These are phyloP conservation scores for Conus betulinus DNA, from an alignment of 1,140 invertebrate genomes.

Conservation along the genomic window DNA sequence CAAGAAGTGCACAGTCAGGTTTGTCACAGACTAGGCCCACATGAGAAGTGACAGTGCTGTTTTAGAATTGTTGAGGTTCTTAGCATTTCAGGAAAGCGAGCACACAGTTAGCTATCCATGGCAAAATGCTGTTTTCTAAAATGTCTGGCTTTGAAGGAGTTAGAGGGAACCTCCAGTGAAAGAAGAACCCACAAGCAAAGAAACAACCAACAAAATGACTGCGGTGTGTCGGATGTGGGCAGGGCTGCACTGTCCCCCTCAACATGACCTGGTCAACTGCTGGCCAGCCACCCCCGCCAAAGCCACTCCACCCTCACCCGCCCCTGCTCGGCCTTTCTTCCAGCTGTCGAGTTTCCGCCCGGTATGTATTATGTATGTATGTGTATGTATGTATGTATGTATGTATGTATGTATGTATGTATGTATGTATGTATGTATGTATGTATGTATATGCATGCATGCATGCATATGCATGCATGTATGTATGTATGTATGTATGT, in stretches of 20 bases:
- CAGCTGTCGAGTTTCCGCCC: not conserved
- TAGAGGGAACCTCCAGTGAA: too few species aligned
- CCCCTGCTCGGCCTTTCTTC: not conserved
- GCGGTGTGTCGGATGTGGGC: not conserved
- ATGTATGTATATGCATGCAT: not conserved
- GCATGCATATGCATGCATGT: slow-evolving; percentile 48
- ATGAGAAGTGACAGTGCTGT: too few species aligned
- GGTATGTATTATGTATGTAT: slow-evolving; percentile 44
- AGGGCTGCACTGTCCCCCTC: slow-evolving; percentile 1
- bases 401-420: not conserved
- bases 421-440: not conserved
- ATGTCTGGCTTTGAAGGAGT: too few species aligned
- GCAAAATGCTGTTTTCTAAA: too few species aligned
- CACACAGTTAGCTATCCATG: too few species aligned
- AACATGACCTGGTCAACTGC: slow-evolving; percentile 25
- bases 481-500: slow-evolving; percentile 52
- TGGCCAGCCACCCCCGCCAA: slow-evolving; percentile 12
- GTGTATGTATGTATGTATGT: slow-evolving; percentile 41
- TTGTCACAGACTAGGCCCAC: too few species aligned
- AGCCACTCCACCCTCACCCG: not conserved
- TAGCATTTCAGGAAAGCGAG: too few species aligned
- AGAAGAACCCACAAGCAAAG: too few species aligned
- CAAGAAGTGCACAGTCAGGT: too few species aligned
- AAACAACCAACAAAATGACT: too few species aligned
- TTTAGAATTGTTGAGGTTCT: too few species aligned